Evolutionary conservation across 2,888 invertebrate species (phyloP), one percentile per base, ranked within the genome.

Genomic region (Leptopilina drosophilae): DNA sequence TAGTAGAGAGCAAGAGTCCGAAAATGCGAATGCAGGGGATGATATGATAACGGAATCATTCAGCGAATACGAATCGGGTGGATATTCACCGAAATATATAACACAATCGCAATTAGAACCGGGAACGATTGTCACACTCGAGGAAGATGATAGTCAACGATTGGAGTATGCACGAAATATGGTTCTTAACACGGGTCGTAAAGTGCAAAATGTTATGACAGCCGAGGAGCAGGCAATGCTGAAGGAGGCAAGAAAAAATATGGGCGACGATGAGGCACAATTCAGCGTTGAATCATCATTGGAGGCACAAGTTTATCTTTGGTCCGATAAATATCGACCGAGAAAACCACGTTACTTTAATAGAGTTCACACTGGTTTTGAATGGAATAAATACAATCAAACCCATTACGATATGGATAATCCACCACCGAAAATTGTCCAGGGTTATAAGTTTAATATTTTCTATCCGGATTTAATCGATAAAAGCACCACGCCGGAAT

Each of bases 301-400:
- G 83, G 97, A 97, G 86, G 95, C 95, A 82, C 96, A 97, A 92
- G 95, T 97, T 11, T 97, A 97, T 88, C 93, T 98, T 46, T 99
- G 99, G 98, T 98, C 98, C 0, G 99, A 99, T 92, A 99, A 99
- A 93, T 99, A 99, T 92, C 93, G 99, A 12, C 99, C 99, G 0
- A 93, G 99, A 69, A 99, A 99, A 90, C 99, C 99, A 0, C 93
- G 99, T 26, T 99, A 99, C 93, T 99, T 99, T 93, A 99, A 99
- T 93, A 94, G 97, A 79, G 97, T 97, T 5, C 97, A 97, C 90
- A 97, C 97, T 0, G 99, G 99, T 15, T 99, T 99, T 92, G 99
- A 99, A 90, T 99, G 99, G 99, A 99, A 99, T 93, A 99, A 99
- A 92, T 99, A 99, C 93, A 99, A 99, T 93, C 99, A 99, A 93